Base-by-base conservation (phyloP, 2,113 vertebrate species). In the Dunckerocampus dactyliophorus region DNA sequence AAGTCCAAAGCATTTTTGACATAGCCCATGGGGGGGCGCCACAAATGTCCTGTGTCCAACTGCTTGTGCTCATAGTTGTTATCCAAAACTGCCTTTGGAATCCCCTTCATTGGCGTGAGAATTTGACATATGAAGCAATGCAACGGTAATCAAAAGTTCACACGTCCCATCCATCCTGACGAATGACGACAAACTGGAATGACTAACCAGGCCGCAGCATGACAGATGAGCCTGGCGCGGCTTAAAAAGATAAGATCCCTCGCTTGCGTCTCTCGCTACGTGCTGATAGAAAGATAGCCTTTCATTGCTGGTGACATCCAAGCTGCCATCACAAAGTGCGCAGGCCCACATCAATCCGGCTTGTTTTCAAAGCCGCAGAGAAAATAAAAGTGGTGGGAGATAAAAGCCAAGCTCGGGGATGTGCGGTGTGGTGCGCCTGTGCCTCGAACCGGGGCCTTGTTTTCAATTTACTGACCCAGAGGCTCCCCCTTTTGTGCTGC, bases 341-440 rank as follows among this genome's bases (percentile, higher is more conserved):
- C 60, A 34, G 68, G 58, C 76, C 82, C 74, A 77, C 65, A 47
- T 74, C 80, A 75, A 43, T 67, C 64, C 64, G 72, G 71, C 72
- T 63, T 75, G 81, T 68, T 85, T 85, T 83, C 79, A 80, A 82
- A 82, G 80, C 70, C 60, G 55, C 39, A 62, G 48, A 62, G 47
- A 15, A 15, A 31, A 53, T 56, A 70, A 54, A 58, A 67, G 16
- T 14, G 12, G 57, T 42, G 2, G 0, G 57, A 60, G 63, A 74
- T 67, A 66, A 78, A 75, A 62, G 66, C 34, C 39, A 1, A 65
- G 63, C 75, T 71, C 75, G 53, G 65, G 58, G 59, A 69, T 65
- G 70, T 75, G 67, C 57, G 66, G 62, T 51, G 37, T 49, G 63
- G 24, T 34, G 67, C 0, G 65, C 53, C 62, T 34, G 37, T 39